These are phyloP conservation scores for Platynereis dumerilii DNA, from an alignment of 2,888 invertebrate species.

Conservation along the genomic window DNA sequence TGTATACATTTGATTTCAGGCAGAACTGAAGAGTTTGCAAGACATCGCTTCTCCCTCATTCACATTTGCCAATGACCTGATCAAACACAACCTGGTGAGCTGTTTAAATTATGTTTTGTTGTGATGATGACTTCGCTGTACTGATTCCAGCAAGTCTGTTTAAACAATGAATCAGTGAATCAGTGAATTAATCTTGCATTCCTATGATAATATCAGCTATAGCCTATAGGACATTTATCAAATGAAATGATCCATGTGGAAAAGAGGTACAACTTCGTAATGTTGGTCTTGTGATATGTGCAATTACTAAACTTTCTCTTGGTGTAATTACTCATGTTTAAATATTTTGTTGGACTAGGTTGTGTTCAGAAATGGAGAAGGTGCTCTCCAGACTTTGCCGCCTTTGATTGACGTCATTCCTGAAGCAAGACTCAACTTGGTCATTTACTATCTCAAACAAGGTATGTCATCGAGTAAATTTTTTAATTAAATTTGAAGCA, in stretches of 20 bases:
- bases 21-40: conserved; percentile 80
- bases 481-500: background rate
- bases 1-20: conserved; percentile 62
- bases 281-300: too few species aligned
- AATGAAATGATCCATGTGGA: too few species aligned
- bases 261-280: too few species aligned
- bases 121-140: too few species aligned
- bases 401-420: conserved; percentile 92
- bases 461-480: too few species aligned
- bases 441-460: conserved; percentile 89
- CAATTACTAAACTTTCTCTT: too few species aligned
- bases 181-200: background rate
- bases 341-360: too few species aligned
- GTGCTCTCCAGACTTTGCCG: conserved; percentile 90
- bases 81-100: conserved; percentile 83
- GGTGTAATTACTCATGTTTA: too few species aligned
- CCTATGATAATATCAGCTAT: background rate
- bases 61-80: conserved; percentile 86
- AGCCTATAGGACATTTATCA: too few species aligned
- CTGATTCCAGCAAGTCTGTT: too few species aligned
- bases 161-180: background rate
- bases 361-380: conserved; percentile 92
- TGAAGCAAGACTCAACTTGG: conserved; percentile 94
- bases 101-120: too few species aligned
- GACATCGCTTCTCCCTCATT: conserved; percentile 74